phyloP scores from a whole-genome alignment of 30 jellyfish, hydroid and myxozoan genomes.

The Aurelia aurita complex sp. Pacific region DNA sequence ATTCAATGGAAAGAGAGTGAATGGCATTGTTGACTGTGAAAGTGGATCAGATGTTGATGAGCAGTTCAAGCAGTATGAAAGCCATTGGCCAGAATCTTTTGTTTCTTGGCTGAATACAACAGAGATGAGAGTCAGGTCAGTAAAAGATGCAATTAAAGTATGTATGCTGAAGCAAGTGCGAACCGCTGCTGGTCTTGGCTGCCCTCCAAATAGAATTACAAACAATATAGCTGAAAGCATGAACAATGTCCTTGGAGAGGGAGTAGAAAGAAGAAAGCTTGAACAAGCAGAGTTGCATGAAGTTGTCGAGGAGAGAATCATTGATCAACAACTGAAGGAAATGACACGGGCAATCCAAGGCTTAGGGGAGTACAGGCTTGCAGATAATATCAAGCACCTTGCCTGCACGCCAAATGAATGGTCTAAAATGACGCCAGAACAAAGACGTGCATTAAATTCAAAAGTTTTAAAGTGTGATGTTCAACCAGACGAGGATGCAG shows the following conservation, averaged over 20 bases:
- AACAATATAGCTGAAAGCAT: slow-evolving; percentile 19
- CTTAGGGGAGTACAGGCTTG: slow-evolving; percentile 35
- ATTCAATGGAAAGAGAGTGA: slow-evolving; percentile 22
- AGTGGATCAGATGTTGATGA: slow-evolving; percentile 15
- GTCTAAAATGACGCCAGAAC: slow-evolving; percentile 24
- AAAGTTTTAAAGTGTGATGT: neutral
- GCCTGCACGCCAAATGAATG: slow-evolving; percentile 22
- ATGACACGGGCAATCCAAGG: slow-evolving; percentile 23
- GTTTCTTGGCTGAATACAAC: slow-evolving; percentile 36
- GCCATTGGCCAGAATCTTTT: slow-evolving; percentile 5
- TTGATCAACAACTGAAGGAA: slow-evolving; percentile 12
- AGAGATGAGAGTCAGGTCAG: slow-evolving; percentile 14
- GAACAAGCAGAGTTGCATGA: slow-evolving; percentile 31
- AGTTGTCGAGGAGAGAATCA: slow-evolving; percentile 1
- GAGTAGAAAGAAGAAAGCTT: neutral
- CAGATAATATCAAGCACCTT: neutral
- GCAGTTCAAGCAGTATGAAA: neutral
- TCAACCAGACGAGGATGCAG: neutral
- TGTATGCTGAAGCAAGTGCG: slow-evolving; percentile 42
- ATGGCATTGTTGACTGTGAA: slow-evolving; percentile 39
- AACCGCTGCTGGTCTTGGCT: slow-evolving; percentile 46
- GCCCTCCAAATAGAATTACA: slow-evolving; percentile 29
- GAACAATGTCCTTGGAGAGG: slow-evolving; percentile 31
- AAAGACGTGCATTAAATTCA: neutral
- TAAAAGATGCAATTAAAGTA: slow-evolving; percentile 13